These are phyloP conservation scores for Haliclystus octoradiatus DNA, from an alignment of 30 jellyfish, hydroid and myxozoan genomes.

Conservation along the genomic window DNA sequence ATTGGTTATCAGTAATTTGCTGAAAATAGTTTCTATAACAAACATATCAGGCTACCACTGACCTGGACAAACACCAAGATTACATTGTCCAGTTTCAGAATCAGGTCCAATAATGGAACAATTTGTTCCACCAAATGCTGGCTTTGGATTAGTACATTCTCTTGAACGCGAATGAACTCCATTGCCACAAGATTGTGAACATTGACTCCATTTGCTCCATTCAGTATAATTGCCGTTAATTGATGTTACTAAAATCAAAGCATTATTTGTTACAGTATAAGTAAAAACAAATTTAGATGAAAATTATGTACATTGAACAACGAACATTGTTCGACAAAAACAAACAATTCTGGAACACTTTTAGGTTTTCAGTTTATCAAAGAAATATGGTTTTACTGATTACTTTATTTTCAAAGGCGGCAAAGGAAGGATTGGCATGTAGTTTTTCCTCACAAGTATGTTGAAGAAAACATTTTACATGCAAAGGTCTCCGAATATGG, in stretches of 20 bases:
- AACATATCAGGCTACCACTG: not conserved
- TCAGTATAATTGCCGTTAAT: conserved; percentile 72
- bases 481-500: too few relatives aligned
- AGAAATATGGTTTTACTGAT: too few relatives aligned
- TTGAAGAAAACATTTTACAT: too few relatives aligned
- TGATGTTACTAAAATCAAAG: not conserved
- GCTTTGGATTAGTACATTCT: conserved; percentile 53
- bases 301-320: not conserved
- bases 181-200: conserved; percentile 68
- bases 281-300: not conserved
- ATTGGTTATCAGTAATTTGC: too few relatives aligned
- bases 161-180: conserved; percentile 68
- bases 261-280: too few relatives aligned
- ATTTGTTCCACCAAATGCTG: conserved; percentile 59
- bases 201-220: conserved; percentile 84
- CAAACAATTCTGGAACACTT: too few relatives aligned
- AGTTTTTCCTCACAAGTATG: too few relatives aligned
- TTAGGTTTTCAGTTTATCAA: too few relatives aligned
- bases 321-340: not conserved
- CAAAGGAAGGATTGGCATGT: too few relatives aligned
- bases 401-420: too few relatives aligned
- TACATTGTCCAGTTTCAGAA: not conserved
- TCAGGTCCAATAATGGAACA: not conserved
- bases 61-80: conserved; percentile 2
- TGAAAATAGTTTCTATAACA: too few relatives aligned